Percentiles rank a stretch among this genome's conserved stretches.
phyloP scores from a whole-genome alignment of 2,888 invertebrate species.

The Margaritifera margaritifera region DNA sequence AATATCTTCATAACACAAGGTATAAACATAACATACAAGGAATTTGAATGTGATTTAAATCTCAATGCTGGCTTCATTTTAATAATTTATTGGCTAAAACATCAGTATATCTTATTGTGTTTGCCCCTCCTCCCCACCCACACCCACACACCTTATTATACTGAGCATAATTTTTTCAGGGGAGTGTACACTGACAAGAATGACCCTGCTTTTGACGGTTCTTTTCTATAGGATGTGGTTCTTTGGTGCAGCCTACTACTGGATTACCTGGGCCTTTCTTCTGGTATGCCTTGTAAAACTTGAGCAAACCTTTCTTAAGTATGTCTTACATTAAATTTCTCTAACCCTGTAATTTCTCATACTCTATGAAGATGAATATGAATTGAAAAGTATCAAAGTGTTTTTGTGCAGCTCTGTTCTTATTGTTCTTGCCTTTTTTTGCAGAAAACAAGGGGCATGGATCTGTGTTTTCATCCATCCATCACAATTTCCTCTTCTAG shows the following conservation, averaged over 20 bases:
- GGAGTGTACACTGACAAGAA: constrained; percentile 71
- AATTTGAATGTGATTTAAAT: no score
- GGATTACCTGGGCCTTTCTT: constrained; percentile 72
- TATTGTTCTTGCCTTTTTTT: background rate
- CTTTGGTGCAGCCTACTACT: constrained; percentile 74
- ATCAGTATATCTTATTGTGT: no score
- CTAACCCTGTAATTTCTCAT: no score
- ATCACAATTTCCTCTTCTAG: background rate
- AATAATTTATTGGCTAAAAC: no score
- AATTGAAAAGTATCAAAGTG: no score
- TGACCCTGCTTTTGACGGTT: constrained; percentile 68
- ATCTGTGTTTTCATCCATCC: background rate
- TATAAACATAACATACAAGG: no score
- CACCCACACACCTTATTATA: background rate
- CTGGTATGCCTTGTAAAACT: constrained; percentile 52
- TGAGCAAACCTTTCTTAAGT: background rate
- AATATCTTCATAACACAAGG: no score
- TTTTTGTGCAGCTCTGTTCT: no score
- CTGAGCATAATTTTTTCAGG: constrained; percentile 51
- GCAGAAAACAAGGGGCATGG: background rate
- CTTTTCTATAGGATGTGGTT: constrained; percentile 74
- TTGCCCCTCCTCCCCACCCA: no score
- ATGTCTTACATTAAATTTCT: background rate
- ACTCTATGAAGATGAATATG: no score
- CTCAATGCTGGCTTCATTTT: no score